A percentile compares a stretch with the other conserved stretches of the same genome.
These are phyloP conservation scores for Psittacara wagleri DNA, from an alignment of 2,113 vertebrate genomes.

Conservation along the genomic window DNA sequence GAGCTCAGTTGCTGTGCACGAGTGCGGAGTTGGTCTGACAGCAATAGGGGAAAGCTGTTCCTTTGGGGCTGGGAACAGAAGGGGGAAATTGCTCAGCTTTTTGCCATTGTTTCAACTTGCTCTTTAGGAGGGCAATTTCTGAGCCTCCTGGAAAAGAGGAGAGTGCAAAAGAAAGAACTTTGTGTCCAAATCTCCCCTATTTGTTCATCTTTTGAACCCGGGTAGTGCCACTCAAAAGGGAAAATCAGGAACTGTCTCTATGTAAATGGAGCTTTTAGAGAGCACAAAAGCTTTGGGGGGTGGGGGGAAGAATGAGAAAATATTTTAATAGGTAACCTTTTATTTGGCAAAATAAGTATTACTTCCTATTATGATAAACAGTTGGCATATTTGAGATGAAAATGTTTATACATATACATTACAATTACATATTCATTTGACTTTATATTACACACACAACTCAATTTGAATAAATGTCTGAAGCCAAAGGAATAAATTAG, in stretches of 20 bases:
- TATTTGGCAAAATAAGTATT: conserved; percentile 73
- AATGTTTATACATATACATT: conserved; percentile 75
- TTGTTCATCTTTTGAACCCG: conserved; percentile 52
- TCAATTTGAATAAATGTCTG: conserved; percentile 76
- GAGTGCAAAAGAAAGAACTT: neutral
- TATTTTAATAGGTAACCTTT: conserved; percentile 75
- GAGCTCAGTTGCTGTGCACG: neutral
- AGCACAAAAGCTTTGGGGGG: conserved; percentile 50
- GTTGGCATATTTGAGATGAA: conserved; percentile 72
- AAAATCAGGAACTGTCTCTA: conserved; percentile 47
- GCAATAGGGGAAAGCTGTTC: conserved; percentile 7
- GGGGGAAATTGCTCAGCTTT: conserved; percentile 26
- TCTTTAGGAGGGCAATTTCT: conserved; percentile 28
- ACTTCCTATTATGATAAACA: conserved; percentile 76
- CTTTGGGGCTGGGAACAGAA: conserved; percentile 4
- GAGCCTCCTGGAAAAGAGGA: neutral
- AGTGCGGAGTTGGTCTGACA: neutral
- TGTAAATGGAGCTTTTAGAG: conserved; percentile 62
- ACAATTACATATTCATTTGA: conserved; percentile 76
- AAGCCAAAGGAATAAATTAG: conserved; percentile 72
- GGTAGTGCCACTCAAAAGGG: neutral
- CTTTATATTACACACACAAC: conserved; percentile 73
- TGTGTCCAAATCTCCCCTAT: neutral
- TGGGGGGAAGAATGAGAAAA: conserved; percentile 39
- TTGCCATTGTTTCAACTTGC: conserved; percentile 17